These are phyloP conservation scores for Poeciliopsis gracilis DNA, from an alignment of 2,797 vertebrate genomes.

Conservation along the genomic window DNA sequence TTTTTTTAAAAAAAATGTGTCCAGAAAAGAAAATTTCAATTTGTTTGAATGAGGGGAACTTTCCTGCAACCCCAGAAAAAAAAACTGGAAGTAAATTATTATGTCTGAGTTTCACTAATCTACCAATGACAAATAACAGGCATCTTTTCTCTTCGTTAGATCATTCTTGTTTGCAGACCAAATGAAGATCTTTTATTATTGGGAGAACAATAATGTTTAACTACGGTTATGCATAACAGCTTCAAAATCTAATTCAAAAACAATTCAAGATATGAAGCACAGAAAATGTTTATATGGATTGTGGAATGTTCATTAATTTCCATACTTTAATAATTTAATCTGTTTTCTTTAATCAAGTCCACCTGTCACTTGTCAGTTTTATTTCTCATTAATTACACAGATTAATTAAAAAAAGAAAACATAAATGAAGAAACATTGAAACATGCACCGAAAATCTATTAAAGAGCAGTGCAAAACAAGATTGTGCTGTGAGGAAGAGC, in stretches of 20 bases:
- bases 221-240: not conserved
- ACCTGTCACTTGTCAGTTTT: not conserved
- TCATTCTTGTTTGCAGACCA: not conserved
- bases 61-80: not conserved
- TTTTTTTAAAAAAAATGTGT: constrained; percentile 20
- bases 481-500: not conserved
- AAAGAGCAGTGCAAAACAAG: not conserved
- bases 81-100: not conserved
- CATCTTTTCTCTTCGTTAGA: not conserved
- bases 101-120: not conserved
- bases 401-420: not conserved
- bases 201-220: not conserved
- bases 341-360: not conserved
- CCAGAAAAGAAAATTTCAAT: not conserved
- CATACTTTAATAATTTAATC: not conserved
- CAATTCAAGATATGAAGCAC: not conserved
- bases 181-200: not conserved
- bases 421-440: not conserved
- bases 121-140: not conserved
- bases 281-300: not conserved
- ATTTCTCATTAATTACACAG: not conserved
- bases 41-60: not conserved
- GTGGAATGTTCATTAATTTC: not conserved
- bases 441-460: too few relatives aligned
- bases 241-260: not conserved